A percentile compares a stretch with the other conserved stretches of the same genome.
phyloP scores from a whole-genome alignment of 2,888 invertebrate species.

The Onthophagus sagittarius region DNA sequence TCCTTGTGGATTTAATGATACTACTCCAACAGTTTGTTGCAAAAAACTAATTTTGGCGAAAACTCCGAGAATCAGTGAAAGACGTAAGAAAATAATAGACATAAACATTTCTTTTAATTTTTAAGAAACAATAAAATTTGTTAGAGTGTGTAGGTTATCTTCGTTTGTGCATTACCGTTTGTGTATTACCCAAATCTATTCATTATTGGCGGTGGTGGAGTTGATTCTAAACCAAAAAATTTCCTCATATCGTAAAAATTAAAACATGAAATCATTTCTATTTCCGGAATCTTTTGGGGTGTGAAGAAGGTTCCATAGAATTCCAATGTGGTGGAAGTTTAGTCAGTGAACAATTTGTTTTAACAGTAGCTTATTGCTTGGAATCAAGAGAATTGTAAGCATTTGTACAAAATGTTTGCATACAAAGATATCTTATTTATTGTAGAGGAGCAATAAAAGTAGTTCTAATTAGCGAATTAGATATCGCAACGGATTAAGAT shows the following conservation, averaged over 20 bases:
- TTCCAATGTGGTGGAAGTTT: constrained; percentile 63
- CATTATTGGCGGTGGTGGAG: constrained; percentile 24
- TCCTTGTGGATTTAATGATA: not conserved
- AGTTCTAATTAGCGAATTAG: constrained; percentile 47
- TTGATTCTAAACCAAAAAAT: constrained; percentile 26
- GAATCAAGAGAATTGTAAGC: constrained; percentile 25
- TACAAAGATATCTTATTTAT: not conserved
- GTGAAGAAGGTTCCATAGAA: constrained; percentile 36
- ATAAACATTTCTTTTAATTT: not conserved
- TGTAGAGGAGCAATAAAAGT: constrained; percentile 41
- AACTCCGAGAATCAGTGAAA: not conserved
- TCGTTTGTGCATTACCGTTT: not conserved
- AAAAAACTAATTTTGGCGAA: not conserved
- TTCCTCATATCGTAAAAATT: constrained; percentile 32
- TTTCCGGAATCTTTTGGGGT: constrained; percentile 25
- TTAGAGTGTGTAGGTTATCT: not conserved
- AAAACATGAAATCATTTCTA: not conserved
- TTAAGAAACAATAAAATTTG: not conserved
- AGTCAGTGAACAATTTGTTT: constrained; percentile 57
- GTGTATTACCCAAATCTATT: not conserved
- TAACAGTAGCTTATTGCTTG: constrained; percentile 64
- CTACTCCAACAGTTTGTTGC: not conserved
- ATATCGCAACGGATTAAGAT: constrained; percentile 37
- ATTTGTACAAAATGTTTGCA: not conserved
- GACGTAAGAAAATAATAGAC: not conserved